Conservation (phyloP, 2,797 vertebrate genomes). For the Lepus townsendii region DNA sequence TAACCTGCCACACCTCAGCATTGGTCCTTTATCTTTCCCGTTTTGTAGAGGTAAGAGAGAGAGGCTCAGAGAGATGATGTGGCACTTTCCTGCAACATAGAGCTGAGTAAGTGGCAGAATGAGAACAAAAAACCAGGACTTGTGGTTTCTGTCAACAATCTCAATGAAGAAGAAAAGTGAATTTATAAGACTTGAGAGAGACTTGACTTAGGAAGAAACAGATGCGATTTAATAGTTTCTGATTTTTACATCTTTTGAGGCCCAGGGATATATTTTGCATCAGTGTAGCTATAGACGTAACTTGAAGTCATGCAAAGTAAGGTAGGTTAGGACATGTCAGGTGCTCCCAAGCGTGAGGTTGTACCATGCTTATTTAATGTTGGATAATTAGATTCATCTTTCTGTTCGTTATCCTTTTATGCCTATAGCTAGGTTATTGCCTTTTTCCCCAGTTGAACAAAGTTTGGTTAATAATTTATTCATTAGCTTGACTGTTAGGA, state of each 20-base stretch:
- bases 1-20: no score
- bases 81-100: background rate
- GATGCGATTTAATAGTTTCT: constrained; percentile 4
- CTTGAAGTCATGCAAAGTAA: constrained; percentile 15
- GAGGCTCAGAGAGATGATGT: background rate
- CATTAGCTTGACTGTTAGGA: background rate
- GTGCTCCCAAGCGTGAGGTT: background rate
- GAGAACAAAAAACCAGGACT: background rate
- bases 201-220: background rate
- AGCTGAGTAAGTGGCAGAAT: background rate
- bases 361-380: background rate
- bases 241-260: constrained; percentile 25
- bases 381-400: background rate
- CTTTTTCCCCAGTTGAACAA: background rate
- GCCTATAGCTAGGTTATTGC: background rate
- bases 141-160: background rate
- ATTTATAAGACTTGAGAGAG: constrained; percentile 34
- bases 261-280: background rate
- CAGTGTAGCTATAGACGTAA: constrained; percentile 22
- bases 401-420: background rate
- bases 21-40: background rate
- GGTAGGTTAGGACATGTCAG: background rate
- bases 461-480: constrained; percentile 53
- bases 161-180: constrained; percentile 11
- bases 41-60: background rate